Evolutionary conservation across 2,888 invertebrate genomes (phyloP), one percentile per base, ranked within the genome.

Genomic region (Conchocele bisecta): DNA sequence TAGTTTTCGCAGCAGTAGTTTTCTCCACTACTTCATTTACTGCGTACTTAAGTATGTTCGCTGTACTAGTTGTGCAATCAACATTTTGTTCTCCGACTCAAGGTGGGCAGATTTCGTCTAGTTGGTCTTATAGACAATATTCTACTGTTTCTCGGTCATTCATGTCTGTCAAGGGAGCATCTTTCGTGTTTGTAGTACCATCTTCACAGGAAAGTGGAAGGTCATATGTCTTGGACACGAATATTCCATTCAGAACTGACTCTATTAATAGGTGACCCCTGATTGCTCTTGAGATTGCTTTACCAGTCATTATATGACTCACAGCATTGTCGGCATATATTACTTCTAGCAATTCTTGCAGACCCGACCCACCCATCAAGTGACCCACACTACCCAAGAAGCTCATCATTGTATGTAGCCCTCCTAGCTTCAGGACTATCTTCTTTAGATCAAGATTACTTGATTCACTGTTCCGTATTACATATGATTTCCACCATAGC

Each of bases 401-500:
- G 66, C 51, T 51, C 51, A 51, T 51, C 22, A 33, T 35, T 17
- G 17, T 51, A 31, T 51, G 51, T 9, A 51, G 33, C 15, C 61
- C 58, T 13, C 51, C 59, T 22, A 59, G 51, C 33, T 59, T 48
- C 29, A 58, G 28, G 15, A 51, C 20, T 13, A 51, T 37, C 31
- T 26, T 11, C 15, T 42, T 33, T 3, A 66, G 13, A 24, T 9
- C 24, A 20, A n/a, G 58, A 46, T 26, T 41, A 15, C 24, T 33
- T 22, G 26, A 51, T 31, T 71, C 57, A 33, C 31, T 44, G 24
- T 26, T 17, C 35, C 31, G 24, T 13, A 68, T 57, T n/a, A 37
- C 15, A 17, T 31, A 17, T 24, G 77, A 54, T 35, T 79, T 78
- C 74, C 70, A 74, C 73, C 63, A 77, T 7, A 76, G 51, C 13